Evolutionary conservation across 2,888 invertebrate genomes (phyloP).

Genomic region (Drosophila engyochracea): DNA sequence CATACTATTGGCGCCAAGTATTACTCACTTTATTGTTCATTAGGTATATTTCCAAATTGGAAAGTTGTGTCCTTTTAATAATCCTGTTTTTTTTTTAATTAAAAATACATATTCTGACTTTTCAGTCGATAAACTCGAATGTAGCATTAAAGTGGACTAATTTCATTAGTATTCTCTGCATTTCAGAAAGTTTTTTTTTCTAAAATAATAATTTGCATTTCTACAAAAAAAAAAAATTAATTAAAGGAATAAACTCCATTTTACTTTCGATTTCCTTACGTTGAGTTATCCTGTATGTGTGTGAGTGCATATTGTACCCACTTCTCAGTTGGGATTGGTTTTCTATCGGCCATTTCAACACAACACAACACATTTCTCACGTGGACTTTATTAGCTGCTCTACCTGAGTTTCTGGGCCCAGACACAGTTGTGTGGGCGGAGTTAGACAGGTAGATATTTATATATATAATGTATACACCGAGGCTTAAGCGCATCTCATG

Average conservation of each 20-base stretch:
- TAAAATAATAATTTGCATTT: not conserved
- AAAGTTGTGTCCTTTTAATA: not conserved
- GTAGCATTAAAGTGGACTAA: not conserved
- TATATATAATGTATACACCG: not conserved
- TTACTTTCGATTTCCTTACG: not conserved
- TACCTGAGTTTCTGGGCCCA: not conserved
- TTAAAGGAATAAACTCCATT: not conserved
- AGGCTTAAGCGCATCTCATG: too few species aligned
- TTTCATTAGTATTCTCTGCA: not conserved
- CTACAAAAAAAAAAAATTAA: rapidly evolving
- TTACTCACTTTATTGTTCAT: too few species aligned
- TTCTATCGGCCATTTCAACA: not conserved
- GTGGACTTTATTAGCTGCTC: not conserved
- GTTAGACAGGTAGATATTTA: slow-evolving; percentile 8
- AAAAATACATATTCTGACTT: not conserved
- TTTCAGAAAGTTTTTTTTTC: not conserved
- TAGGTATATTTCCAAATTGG: not conserved
- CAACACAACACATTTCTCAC: too few species aligned
- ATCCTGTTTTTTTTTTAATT: not conserved
- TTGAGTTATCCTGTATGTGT: not conserved
- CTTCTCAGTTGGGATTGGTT: not conserved
- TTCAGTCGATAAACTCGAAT: not conserved
- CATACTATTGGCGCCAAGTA: not conserved
- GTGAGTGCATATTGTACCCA: not conserved
- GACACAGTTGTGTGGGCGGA: slow-evolving; percentile 23